These are phyloP conservation scores for Microplitis manilae DNA, from an alignment of 2,888 invertebrate species.

Conservation along the genomic window DNA sequence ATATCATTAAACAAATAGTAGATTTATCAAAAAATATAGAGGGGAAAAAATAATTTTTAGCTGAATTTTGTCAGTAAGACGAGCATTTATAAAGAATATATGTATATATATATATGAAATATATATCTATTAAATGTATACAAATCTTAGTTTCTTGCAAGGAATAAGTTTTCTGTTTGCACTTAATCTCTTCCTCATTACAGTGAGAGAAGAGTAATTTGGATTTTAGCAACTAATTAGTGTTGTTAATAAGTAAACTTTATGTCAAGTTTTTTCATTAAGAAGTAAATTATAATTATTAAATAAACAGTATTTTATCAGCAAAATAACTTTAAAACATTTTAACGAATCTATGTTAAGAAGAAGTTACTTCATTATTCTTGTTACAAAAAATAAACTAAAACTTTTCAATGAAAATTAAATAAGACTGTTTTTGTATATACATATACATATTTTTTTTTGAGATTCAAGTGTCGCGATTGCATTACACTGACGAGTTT, in stretches of 20 bases:
- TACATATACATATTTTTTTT: not conserved
- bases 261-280: not conserved
- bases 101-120: not conserved
- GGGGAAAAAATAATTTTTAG: not conserved
- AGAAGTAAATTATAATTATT: conserved; percentile 1
- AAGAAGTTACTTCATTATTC: not conserved
- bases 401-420: not conserved
- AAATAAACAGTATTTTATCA: conserved; percentile 1
- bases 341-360: not conserved
- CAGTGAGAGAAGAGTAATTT: not conserved
- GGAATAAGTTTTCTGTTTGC: not conserved
- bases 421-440: not conserved
- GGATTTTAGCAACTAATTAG: conserved; percentile 1
- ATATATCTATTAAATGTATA: not conserved
- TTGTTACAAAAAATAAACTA: not conserved
- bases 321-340: not conserved
- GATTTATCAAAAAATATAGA: not conserved
- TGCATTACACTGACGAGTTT: not conserved
- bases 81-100: not conserved
- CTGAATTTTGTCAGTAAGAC: not conserved
- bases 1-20: not conserved
- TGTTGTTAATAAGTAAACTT: conserved; percentile 1
- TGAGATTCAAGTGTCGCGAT: not conserved
- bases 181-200: not conserved
- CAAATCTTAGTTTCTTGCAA: not conserved